phyloP scores from a whole-genome alignment of 2,797 vertebrate genomes.

The Gymnopithys bicolor region DNA sequence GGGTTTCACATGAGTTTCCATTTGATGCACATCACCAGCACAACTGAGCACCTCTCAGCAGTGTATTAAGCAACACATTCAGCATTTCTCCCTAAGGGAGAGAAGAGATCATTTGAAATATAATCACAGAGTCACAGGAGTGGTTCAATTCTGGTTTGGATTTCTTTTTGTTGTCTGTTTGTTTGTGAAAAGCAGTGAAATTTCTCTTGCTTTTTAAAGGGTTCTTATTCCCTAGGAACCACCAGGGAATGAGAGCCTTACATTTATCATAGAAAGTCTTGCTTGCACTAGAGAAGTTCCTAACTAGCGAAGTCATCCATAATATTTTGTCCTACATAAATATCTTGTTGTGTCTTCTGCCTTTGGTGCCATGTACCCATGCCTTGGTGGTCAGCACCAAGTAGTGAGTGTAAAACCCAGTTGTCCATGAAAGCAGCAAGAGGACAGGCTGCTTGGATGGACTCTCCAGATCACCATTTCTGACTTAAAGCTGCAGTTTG shows the following conservation, averaged over 20 bases:
- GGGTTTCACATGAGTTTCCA: neutral
- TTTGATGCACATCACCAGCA: neutral
- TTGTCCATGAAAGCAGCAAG: fast-evolving
- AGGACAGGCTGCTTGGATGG: neutral
- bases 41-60: neutral
- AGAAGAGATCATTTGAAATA: neutral
- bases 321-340: neutral
- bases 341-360: neutral
- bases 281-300: neutral
- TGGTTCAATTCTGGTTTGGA: fast-evolving
- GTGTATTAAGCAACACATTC: neutral
- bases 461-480: neutral
- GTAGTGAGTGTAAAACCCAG: neutral
- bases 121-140: neutral
- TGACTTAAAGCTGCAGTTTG: neutral
- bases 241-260: neutral
- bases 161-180: neutral
- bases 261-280: neutral
- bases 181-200: neutral
- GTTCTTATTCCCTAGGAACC: neutral
- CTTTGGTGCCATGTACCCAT: neutral
- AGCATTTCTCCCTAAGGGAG: neutral
- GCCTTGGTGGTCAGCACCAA: neutral
- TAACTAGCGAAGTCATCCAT: neutral
- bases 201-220: neutral